These are phyloP conservation scores for Julus scanicus DNA, from an alignment of 2,888 invertebrate genomes.

Conservation along the genomic window DNA sequence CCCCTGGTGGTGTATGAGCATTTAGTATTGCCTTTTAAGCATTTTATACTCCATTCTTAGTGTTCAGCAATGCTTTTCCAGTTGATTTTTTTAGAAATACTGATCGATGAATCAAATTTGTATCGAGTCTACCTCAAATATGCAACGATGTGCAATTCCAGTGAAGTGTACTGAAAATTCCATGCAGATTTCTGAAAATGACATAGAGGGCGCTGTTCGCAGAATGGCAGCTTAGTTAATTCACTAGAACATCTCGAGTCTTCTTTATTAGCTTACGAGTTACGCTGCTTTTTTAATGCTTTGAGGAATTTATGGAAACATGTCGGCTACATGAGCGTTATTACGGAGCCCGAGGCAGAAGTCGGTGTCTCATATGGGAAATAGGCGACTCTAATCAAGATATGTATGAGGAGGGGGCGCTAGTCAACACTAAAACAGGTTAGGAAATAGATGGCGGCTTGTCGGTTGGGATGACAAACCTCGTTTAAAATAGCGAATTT, in stretches of 20 bases:
- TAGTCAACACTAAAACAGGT: slow-evolving; percentile 18
- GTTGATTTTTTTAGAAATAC: no score
- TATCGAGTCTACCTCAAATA: no score
- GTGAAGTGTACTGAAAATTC: no score
- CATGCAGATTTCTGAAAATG: background rate
- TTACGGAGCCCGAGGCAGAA: slow-evolving; percentile 12
- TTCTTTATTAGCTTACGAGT: background rate
- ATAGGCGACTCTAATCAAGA: slow-evolving; percentile 17
- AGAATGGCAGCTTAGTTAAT: background rate
- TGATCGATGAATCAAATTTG: no score
- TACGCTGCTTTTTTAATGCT: background rate
- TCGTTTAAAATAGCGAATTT: slow-evolving; percentile 33
- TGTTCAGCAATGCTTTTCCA: no score
- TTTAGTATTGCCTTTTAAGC: no score
- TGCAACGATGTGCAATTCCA: no score
- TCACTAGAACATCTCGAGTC: background rate
- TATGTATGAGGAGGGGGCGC: slow-evolving; percentile 31
- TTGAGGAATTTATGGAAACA: slow-evolving; percentile 11
- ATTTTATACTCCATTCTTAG: no score
- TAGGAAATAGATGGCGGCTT: slow-evolving; percentile 8
- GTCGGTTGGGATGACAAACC: slow-evolving; percentile 11
- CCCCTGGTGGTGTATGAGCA: no score
- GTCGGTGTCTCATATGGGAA: background rate
- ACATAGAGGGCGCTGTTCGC: background rate
- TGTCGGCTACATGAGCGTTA: slow-evolving; percentile 12